Evolutionary conservation across 2,888 invertebrate genomes (phyloP).

Genomic region (Drosophila testacea): DNA sequence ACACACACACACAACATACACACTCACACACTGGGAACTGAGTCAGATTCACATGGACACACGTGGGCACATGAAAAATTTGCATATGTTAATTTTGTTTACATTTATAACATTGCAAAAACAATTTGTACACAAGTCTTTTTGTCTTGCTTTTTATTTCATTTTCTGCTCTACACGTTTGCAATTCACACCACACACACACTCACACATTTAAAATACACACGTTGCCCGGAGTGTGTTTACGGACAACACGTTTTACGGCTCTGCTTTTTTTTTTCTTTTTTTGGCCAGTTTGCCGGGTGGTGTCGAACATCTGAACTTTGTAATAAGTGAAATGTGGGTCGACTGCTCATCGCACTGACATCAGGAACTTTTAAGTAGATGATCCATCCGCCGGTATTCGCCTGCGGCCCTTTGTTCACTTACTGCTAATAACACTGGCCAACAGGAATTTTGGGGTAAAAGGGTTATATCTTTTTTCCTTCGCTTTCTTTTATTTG

Average conservation of each 20-base stretch:
- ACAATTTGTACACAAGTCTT: constrained; percentile 62
- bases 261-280: constrained; percentile 11
- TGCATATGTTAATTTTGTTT: constrained; percentile 80
- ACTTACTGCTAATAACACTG: constrained; percentile 39
- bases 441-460: constrained; percentile 6
- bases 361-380: constrained; percentile 63
- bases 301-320: constrained; percentile 39
- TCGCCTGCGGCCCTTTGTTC: constrained; percentile 32
- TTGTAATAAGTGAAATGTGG: constrained; percentile 56
- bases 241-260: constrained; percentile 66
- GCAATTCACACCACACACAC: constrained; percentile 62
- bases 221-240: constrained; percentile 40
- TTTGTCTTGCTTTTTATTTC: constrained; percentile 16
- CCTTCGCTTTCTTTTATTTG: neutral
- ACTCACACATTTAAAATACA: constrained; percentile 3
- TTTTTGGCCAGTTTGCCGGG: constrained; percentile 15
- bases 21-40: constrained; percentile 19
- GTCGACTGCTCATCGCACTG: constrained; percentile 42
- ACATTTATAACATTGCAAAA: constrained; percentile 76
- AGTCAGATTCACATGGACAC: constrained; percentile 42
- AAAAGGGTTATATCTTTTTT: constrained; percentile 9
- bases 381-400: constrained; percentile 27
- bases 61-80: constrained; percentile 59
- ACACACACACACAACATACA: constrained; percentile 12
- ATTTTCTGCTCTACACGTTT: constrained; percentile 14